Conservation (phyloP, 2,797 vertebrate species). For the Huso huso region DNA sequence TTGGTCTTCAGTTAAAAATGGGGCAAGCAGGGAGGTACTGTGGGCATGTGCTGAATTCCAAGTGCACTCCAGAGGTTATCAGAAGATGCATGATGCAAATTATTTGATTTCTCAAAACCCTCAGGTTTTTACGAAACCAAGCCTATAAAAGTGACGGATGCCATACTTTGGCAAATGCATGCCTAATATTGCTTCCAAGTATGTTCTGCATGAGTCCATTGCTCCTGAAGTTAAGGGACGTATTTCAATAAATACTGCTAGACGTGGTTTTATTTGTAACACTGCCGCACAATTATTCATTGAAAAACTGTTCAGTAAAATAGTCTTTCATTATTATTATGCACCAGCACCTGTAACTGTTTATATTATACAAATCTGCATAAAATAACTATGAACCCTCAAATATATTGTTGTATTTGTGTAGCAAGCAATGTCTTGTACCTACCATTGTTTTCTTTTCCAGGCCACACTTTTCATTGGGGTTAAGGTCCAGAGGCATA, state of each 20-base stretch:
- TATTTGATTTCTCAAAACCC: constrained; percentile 73
- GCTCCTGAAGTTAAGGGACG: constrained; percentile 59
- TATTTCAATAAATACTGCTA: constrained; percentile 53
- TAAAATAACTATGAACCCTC: constrained; percentile 2
- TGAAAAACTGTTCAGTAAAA: neutral
- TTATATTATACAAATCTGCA: neutral
- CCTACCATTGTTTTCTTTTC: neutral
- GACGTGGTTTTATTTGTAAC: neutral
- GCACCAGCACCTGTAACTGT: neutral
- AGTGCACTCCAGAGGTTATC: constrained; percentile 77
- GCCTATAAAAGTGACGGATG: constrained; percentile 79
- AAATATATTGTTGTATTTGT: neutral
- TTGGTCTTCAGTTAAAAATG: constrained; percentile 95
- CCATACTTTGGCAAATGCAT: constrained; percentile 63
- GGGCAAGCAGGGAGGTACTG: constrained; percentile 68
- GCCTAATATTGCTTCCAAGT: constrained; percentile 72
- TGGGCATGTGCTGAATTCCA: constrained; percentile 78
- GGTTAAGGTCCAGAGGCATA: neutral
- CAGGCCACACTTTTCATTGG: neutral
- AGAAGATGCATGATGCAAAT: constrained; percentile 76
- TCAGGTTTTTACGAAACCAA: constrained; percentile 70
- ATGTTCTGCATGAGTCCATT: constrained; percentile 60
- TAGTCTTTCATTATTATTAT: constrained; percentile 11
- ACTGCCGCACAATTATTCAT: constrained; percentile 8
- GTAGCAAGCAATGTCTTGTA: neutral